These are phyloP conservation scores for Melitaea athalia DNA, from an alignment of 2,888 invertebrate species.

Conservation along the genomic window DNA sequence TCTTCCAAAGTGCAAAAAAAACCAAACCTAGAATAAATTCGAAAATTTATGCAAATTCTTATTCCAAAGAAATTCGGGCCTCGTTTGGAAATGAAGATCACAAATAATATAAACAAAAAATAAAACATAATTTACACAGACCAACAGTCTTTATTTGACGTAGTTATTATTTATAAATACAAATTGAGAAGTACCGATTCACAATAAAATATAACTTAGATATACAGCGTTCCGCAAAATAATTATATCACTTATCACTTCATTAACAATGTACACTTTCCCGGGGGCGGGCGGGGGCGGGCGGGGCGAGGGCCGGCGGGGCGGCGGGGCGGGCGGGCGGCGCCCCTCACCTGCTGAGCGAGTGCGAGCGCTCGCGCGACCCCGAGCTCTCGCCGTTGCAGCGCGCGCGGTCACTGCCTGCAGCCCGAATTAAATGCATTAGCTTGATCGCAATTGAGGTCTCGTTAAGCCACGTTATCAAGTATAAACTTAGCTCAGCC, in stretches of 20 bases:
- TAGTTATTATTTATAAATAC: conserved; percentile 78
- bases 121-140: conserved; percentile 55
- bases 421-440: conserved; percentile 29
- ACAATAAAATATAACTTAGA: conserved; percentile 79
- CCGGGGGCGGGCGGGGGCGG: conserved; percentile 32
- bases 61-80: not conserved
- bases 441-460: not conserved
- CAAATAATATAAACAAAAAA: conserved; percentile 42
- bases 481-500: too few relatives aligned
- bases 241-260: conserved; percentile 78
- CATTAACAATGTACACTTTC: conserved; percentile 67
- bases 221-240: conserved; percentile 73
- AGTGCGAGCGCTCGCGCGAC: conserved; percentile 80
- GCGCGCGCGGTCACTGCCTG: conserved; percentile 76
- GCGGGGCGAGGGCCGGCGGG: conserved; percentile 21
- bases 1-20: not conserved
- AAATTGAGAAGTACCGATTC: conserved; percentile 82
- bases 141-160: conserved; percentile 79
- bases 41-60: not conserved
- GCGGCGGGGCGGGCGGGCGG: conserved; percentile 40
- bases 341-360: conserved; percentile 86
- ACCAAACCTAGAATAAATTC: not conserved
- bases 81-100: not conserved
- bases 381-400: conserved; percentile 66
- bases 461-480: too few relatives aligned